Evolutionary conservation across 2,113 vertebrate genomes (phyloP), one percentile per base, ranked within the genome.

Genomic region (Cyprinus carpio): DNA sequence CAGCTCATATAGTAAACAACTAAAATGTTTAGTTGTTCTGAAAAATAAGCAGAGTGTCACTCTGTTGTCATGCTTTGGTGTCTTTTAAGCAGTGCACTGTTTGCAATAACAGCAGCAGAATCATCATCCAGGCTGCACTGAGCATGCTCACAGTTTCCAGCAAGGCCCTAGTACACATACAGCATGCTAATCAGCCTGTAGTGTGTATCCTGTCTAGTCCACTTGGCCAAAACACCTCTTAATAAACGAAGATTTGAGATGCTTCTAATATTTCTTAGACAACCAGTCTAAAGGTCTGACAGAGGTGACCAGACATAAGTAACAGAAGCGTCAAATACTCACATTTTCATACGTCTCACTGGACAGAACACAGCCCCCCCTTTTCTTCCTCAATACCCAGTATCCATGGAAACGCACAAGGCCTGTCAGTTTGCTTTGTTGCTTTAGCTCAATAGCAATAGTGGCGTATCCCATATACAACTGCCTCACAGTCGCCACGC

Each of bases 381-480:
- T 1, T 20, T 10, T 12, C 16, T 85, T 90, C 88, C 86, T 87
- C 91, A 89, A 90, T 91, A 82, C 77, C 71, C 25, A 88, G 94
- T 95, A 90, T 92, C 92, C 90, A 93, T 92, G 90, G 92, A 91
- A 95, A 95, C 92, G 91, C 89, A 91, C 89, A 85, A 92, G 86
- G 90, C 90, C 88, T 89, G 89, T 91, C 89, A 87, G 86, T 80
- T 81, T 82, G 87, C 87, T 89, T 86, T 90, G 91, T 93, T 87
- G 77, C 88, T 90, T 84, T 82, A 89, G 83, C 84, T 84, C 76
- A 34, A 76, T 84, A 81, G 84, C 88, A 78, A 65, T 16, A 64
- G 58, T 49, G 82, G 75, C 40, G 31, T 74, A 72, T 67, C 65
- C 79, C 37, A 4, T 71, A 76, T 72, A 83, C 69, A 79, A 51